Percentiles rank a stretch among this genome's conserved stretches.
phyloP scores from a whole-genome alignment of 2,113 vertebrate species.

The Blennius ocellaris region DNA sequence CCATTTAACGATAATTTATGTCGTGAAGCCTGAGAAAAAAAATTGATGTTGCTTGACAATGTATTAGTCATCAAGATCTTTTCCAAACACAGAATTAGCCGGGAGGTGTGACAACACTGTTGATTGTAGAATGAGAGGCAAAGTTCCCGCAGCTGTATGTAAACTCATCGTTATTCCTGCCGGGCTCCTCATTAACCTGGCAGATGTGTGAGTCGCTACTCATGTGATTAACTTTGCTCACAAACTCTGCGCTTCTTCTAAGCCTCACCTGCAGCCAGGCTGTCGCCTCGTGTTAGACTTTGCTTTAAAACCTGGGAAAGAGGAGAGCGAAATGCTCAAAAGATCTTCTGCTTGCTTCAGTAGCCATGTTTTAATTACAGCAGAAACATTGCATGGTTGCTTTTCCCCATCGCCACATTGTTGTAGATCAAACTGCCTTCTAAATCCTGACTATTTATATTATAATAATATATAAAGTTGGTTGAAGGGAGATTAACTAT shows the following conservation, averaged over 20 bases:
- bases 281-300: slow-evolving; percentile 84
- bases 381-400: neutral
- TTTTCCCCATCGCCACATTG: neutral
- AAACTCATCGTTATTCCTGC: slow-evolving; percentile 90
- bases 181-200: slow-evolving; percentile 90
- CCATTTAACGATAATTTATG: neutral
- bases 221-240: slow-evolving; percentile 81
- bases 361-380: slow-evolving; percentile 40
- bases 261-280: slow-evolving; percentile 86
- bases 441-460: slow-evolving; percentile 24
- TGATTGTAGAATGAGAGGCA: slow-evolving; percentile 88
- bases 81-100: slow-evolving; percentile 83
- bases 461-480: too few relatives aligned
- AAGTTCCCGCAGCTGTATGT: slow-evolving; percentile 89
- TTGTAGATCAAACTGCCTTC: slow-evolving; percentile 8
- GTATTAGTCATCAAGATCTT: slow-evolving; percentile 75
- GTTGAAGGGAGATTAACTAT: too few relatives aligned
- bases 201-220: slow-evolving; percentile 86
- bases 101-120: slow-evolving; percentile 81
- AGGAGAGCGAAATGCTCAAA: slow-evolving; percentile 23
- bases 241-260: slow-evolving; percentile 78
- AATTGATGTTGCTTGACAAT: slow-evolving; percentile 48
- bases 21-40: neutral
- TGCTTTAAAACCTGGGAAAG: slow-evolving; percentile 60
- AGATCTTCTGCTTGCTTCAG: neutral